These are phyloP conservation scores for Chondrilla cf. caribensis DNA, from an alignment of 37 sponge, comb jelly and placozoan species.

Conservation along the genomic window DNA sequence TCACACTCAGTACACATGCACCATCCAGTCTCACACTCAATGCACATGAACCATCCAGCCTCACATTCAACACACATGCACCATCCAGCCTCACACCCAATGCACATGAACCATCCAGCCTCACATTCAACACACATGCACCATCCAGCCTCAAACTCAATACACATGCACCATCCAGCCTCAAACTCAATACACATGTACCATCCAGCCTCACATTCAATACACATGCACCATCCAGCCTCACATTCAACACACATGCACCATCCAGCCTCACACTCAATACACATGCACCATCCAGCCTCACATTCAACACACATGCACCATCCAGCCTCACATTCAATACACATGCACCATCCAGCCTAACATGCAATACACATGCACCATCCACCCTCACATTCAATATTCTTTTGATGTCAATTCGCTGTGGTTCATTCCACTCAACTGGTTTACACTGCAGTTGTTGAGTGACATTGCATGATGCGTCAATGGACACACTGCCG, in stretches of 20 bases:
- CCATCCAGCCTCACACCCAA: neutral
- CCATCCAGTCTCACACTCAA: neutral
- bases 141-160: slow-evolving; percentile 20
- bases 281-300: neutral
- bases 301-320: no score
- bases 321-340: no score
- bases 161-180: no score
- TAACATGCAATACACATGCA: neutral
- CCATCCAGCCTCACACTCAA: slow-evolving; percentile 23
- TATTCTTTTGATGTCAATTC: slow-evolving; percentile 19
- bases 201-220: no score
- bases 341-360: neutral
- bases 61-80: slow-evolving; percentile 19
- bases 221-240: neutral
- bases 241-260: neutral
- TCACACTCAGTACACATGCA: neutral
- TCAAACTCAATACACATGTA: no score
- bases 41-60: neutral
- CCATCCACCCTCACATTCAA: slow-evolving; percentile 24
- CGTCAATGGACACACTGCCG: slow-evolving; percentile 10
- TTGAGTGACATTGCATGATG: slow-evolving; percentile 3
- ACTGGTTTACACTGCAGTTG: slow-evolving; percentile 29
- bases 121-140: neutral
- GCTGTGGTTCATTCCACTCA: slow-evolving; percentile 36
- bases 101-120: neutral